Percentiles rank a stretch among this genome's conserved stretches.
Conservation (phyloP, 2,113 vertebrate genomes). For the Myrmecophaga tridactyla region DNA sequence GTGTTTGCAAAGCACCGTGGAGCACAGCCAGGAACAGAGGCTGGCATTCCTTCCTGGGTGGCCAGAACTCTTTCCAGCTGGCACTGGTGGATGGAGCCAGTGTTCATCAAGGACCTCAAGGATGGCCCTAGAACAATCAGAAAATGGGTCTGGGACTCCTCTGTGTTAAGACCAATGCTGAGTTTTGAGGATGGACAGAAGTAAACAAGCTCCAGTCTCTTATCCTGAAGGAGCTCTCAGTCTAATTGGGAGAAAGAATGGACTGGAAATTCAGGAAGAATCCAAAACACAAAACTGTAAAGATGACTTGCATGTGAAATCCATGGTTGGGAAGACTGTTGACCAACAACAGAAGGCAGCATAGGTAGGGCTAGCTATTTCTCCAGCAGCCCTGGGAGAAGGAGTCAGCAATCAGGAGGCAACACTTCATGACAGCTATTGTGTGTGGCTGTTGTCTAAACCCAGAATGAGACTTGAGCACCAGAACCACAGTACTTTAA, state of each 20-base stretch:
- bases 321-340: not conserved
- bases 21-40: not conserved
- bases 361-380: not conserved
- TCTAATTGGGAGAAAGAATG: not conserved
- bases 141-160: fast-evolving
- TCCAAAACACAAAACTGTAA: not conserved
- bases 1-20: not conserved
- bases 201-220: not conserved
- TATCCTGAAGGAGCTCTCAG: not conserved
- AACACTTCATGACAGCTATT: fast-evolving
- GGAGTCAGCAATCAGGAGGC: not conserved
- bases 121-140: not conserved
- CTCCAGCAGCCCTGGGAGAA: not conserved
- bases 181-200: not conserved
- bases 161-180: fast-evolving
- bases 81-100: fast-evolving
- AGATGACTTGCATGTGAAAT: not conserved
- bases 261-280: not conserved
- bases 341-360: not conserved
- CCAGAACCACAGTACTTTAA: not conserved
- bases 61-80: not conserved
- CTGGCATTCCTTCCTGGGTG: not conserved
- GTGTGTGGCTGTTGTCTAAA: not conserved
- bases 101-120: not conserved
- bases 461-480: not conserved